These are phyloP conservation scores for Scomber colias DNA, from an alignment of 2,113 vertebrate species.

Conservation along the genomic window DNA sequence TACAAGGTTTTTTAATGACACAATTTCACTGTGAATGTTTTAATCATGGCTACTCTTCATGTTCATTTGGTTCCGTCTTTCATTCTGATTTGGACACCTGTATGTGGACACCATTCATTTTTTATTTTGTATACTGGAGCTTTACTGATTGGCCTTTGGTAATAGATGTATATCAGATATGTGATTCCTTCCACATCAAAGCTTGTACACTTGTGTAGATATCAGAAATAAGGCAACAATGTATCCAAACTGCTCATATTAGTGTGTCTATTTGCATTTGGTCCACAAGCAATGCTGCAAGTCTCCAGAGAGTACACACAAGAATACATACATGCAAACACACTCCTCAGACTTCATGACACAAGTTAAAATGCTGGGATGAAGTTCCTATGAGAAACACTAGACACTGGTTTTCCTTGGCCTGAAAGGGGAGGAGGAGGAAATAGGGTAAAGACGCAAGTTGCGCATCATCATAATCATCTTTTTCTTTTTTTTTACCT, in stretches of 20 bases:
- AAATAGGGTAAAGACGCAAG: slow-evolving; percentile 69
- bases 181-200: background rate
- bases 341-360: slow-evolving; percentile 26
- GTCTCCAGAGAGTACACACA: slow-evolving; percentile 38
- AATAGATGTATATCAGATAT: background rate
- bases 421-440: slow-evolving; percentile 64
- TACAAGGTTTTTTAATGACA: background rate
- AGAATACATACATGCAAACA: slow-evolving; percentile 39
- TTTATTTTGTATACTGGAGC: background rate
- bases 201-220: background rate
- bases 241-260: slow-evolving; percentile 9
- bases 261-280: slow-evolving; percentile 30
- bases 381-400: slow-evolving; percentile 84
- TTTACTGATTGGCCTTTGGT: too few relatives aligned
- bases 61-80: background rate
- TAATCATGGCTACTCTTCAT: too few relatives aligned
- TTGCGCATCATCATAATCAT: slow-evolving; percentile 47
- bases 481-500: slow-evolving; percentile 69
- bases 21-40: background rate
- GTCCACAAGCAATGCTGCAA: slow-evolving; percentile 9
- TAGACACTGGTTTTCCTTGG: slow-evolving; percentile 56
- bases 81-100: background rate
- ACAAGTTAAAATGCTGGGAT: slow-evolving; percentile 45
- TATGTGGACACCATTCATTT: background rate
- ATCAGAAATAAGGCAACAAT: background rate